Percentiles rank a stretch among this genome's conserved stretches.
phyloP scores from a whole-genome alignment of 1,140 invertebrate genomes.

The Drosophila yakuba region DNA sequence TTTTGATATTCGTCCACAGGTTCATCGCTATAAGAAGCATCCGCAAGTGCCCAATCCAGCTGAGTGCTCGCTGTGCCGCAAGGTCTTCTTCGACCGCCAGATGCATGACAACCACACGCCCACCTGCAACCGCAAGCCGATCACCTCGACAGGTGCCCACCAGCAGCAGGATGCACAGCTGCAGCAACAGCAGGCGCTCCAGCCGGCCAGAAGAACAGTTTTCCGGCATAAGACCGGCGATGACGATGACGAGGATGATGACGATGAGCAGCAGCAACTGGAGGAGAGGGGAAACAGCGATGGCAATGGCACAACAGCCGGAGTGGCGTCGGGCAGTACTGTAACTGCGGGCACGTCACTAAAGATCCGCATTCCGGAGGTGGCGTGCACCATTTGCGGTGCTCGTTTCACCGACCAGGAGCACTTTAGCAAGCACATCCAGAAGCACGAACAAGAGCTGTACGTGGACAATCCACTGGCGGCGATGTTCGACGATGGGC shows the following conservation, averaged over 20 bases:
- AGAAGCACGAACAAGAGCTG: slow-evolving; percentile 80
- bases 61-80: slow-evolving; percentile 78
- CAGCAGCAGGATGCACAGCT: slow-evolving; percentile 48
- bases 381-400: slow-evolving; percentile 80
- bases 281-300: slow-evolving; percentile 12
- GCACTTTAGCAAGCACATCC: slow-evolving; percentile 80
- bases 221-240: slow-evolving; percentile 81
- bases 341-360: slow-evolving; percentile 9
- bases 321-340: slow-evolving; percentile 1
- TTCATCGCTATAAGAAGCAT: slow-evolving; percentile 85
- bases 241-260: slow-evolving; percentile 75
- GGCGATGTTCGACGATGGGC: slow-evolving; percentile 83
- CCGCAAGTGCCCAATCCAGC: slow-evolving; percentile 79
- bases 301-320: slow-evolving; percentile 4
- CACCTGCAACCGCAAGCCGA: slow-evolving; percentile 81
- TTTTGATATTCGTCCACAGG: slow-evolving; percentile 23
- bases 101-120: slow-evolving; percentile 83
- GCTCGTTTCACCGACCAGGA: slow-evolving; percentile 81
- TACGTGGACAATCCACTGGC: slow-evolving; percentile 82
- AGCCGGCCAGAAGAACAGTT: slow-evolving; percentile 27
- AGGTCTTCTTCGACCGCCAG: slow-evolving; percentile 82
- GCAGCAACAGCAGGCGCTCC: slow-evolving; percentile 20
- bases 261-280: slow-evolving; percentile 50
- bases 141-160: slow-evolving; percentile 69
- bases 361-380: slow-evolving; percentile 78